phyloP scores from a whole-genome alignment of 2,888 invertebrate genomes.

The Ormia ochracea region DNA sequence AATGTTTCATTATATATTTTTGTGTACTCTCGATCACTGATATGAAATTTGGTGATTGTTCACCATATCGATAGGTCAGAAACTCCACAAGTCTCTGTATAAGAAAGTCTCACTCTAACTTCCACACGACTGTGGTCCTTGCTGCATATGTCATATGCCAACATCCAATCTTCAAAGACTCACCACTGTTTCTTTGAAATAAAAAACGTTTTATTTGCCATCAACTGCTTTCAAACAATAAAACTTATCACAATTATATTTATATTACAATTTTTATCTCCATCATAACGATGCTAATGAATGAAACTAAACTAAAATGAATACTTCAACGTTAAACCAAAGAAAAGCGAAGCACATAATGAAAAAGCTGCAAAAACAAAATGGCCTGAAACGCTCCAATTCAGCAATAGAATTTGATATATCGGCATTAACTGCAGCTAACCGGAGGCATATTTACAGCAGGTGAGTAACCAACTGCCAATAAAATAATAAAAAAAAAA shows the following conservation, averaged over 20 bases:
- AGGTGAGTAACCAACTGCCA: constrained; percentile 74
- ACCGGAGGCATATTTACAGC: constrained; percentile 81
- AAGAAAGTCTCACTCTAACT: too few species aligned
- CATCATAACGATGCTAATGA: not conserved
- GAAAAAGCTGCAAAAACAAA: constrained; percentile 77
- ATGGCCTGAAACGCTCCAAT: constrained; percentile 81
- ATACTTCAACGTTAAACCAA: constrained; percentile 30
- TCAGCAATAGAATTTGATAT: constrained; percentile 84
- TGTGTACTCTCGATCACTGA: too few species aligned
- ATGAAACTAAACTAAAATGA: not conserved
- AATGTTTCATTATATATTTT: too few species aligned
- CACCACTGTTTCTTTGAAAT: constrained; percentile 20
- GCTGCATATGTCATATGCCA: too few species aligned
- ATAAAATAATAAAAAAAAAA: constrained; percentile 10
- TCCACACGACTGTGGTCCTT: too few species aligned
- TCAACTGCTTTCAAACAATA: too few species aligned
- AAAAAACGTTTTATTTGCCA: too few species aligned
- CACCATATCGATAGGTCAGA: too few species aligned
- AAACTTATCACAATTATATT: not conserved
- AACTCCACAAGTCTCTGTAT: too few species aligned
- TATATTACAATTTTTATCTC: not conserved
- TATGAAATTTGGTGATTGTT: too few species aligned
- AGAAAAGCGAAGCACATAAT: constrained; percentile 78
- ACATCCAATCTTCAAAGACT: not conserved
- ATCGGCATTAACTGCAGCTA: constrained; percentile 81